A percentile compares a stretch with the other conserved stretches of the same genome.
phyloP scores from a whole-genome alignment of 1,140 invertebrate genomes.

The Homalodisca vitripennis region DNA sequence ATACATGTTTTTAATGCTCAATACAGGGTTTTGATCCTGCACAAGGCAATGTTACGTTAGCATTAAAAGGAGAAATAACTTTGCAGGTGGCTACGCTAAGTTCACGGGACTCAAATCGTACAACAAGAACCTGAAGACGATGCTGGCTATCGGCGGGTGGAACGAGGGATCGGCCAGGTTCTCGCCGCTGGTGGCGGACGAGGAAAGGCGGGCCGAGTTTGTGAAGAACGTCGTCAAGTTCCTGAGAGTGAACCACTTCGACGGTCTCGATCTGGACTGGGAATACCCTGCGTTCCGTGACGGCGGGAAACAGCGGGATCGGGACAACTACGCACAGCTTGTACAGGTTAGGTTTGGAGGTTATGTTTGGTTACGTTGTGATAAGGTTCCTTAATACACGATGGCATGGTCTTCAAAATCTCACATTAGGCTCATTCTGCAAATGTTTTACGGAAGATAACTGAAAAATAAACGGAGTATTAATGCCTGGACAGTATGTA shows the following conservation, averaged over 20 bases:
- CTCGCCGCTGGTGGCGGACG: slow-evolving; percentile 80
- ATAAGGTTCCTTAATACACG: no score
- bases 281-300: slow-evolving; percentile 92
- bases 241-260: slow-evolving; percentile 88
- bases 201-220: slow-evolving; percentile 73
- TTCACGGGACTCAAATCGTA: slow-evolving; percentile 91
- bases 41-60: no score
- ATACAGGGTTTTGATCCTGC: no score
- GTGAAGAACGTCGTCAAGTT: slow-evolving; percentile 87
- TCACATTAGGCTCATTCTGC: no score
- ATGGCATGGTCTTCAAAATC: no score
- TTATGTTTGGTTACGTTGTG: no score
- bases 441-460: no score
- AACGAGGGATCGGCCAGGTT: slow-evolving; percentile 90
- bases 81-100: slow-evolving; percentile 90
- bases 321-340: slow-evolving; percentile 84
- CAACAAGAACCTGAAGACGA: slow-evolving; percentile 88
- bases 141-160: slow-evolving; percentile 95
- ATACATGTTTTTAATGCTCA: no score
- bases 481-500: no score
- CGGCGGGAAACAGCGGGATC: slow-evolving; percentile 87
- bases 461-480: no score
- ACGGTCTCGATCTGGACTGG: slow-evolving; percentile 96
- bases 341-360: slow-evolving; percentile 75
- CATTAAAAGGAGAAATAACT: no score